Conservation (phyloP, 2,888 invertebrate genomes). For the Drosophila meridiana region DNA sequence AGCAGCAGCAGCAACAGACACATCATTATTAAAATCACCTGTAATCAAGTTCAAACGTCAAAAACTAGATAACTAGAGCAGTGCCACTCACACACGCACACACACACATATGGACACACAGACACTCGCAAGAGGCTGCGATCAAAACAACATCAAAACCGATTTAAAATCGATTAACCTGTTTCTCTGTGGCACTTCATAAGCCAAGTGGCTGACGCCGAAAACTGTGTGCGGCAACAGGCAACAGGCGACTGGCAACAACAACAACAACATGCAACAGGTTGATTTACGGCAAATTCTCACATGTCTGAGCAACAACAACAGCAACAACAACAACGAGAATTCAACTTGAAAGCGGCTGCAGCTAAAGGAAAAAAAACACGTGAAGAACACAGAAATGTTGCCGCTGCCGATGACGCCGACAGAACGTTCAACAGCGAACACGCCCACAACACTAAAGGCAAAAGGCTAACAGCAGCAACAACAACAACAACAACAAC, state of each 20-base stretch:
- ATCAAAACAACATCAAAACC: conserved; percentile 80
- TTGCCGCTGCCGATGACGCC: conserved; percentile 68
- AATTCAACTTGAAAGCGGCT: conserved; percentile 59
- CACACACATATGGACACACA: conserved; percentile 21
- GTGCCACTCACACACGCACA: conserved; percentile 34
- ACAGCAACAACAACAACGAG: conserved; percentile 60
- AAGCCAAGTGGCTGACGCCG: conserved; percentile 69
- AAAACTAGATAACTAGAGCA: conserved; percentile 67
- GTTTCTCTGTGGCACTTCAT: conserved; percentile 75
- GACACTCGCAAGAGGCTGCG: conserved; percentile 42
- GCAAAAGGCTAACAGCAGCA: conserved; percentile 53
- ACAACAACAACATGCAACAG: conserved; percentile 67
- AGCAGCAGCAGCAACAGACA: conserved; percentile 57
- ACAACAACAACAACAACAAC: conserved; percentile 26
- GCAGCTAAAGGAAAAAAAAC: conserved; percentile 51
- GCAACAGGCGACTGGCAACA: conserved; percentile 46
- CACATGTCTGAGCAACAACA: conserved; percentile 63
- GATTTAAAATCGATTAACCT: conserved; percentile 82
- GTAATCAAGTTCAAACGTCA: conserved; percentile 80
- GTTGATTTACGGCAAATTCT: conserved; percentile 82
- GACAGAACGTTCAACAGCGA: conserved; percentile 83
- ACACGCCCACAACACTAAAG: conserved; percentile 75
- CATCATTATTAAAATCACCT: conserved; percentile 79
- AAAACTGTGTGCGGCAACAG: conserved; percentile 62
- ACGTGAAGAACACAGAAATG: conserved; percentile 69